A percentile compares a stretch with the other conserved stretches of the same genome.
Conservation (phyloP, 2,113 vertebrate species). For the Notarius quadriscutis region DNA sequence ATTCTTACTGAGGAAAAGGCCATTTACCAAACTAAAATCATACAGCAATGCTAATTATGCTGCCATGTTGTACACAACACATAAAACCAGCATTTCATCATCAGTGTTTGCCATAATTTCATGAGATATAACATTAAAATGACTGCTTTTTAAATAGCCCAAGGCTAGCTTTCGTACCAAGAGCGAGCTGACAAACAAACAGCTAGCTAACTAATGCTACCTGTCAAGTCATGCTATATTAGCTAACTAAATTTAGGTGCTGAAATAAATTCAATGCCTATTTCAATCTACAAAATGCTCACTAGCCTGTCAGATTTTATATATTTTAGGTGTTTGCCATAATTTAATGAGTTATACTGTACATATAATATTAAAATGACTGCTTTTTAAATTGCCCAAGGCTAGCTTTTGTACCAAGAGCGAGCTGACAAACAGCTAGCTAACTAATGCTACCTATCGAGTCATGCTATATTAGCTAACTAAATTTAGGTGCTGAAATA, state of each 20-base stretch:
- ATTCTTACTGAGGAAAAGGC: background rate
- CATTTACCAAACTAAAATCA: background rate
- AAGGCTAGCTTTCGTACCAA: background rate
- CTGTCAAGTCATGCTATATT: background rate
- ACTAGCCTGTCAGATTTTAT: background rate
- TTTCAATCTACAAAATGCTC: background rate
- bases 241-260: background rate
- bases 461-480: background rate
- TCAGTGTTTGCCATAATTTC: background rate
- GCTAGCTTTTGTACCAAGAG: no score
- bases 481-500: background rate
- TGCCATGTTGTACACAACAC: background rate
- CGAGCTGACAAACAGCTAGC: background rate
- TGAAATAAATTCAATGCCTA: background rate
- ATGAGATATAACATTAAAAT: background rate
- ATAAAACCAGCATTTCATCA: background rate
- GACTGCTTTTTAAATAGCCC: background rate
- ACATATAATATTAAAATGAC: background rate
- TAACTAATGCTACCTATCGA: background rate
- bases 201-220: background rate
- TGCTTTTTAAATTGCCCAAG: background rate
- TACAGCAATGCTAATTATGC: background rate
- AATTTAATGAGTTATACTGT: background rate
- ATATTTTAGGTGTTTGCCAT: background rate
- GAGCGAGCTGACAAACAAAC: background rate